Base-by-base conservation (phyloP, 1,140 invertebrate species). In the Eciton burchellii region DNA sequence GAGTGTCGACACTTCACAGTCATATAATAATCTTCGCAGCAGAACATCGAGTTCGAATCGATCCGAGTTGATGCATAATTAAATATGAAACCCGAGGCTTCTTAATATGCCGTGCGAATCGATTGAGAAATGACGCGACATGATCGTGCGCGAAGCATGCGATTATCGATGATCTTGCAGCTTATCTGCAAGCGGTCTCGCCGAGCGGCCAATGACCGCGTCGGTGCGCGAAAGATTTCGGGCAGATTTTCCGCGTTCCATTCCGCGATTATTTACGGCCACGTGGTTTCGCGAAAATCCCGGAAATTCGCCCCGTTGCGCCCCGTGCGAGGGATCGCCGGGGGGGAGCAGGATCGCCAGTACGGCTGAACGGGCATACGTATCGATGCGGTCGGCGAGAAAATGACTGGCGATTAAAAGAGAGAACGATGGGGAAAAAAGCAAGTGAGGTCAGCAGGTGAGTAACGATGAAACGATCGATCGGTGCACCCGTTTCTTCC, bases 181-280 rank as follows among this genome's bases (percentile, higher is more conserved):
- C 6, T 35, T 76, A n/a, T n/a, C n/a, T n/a, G n/a, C n/a, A n/a
- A n/a, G n/a, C n/a, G n/a, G 72, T 45, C 68, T 56, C 35, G 35
- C 49, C 41, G n/a, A 35, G 35, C 6, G 2, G 35, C 2, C 6
- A 35, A 35, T 6, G 35, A 35, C 35, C 35, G 35, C 35, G 35
- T 6, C 35, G 35, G 35, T 2, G 35, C 35, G 57, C 47, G 63
- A 59, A 82, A 77, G 62, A 88, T 88, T 83, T 82, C 56, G 6
- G 68, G 35, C 86, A 84, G 72, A 26, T 47, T 63, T 71, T 71
- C 52, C 47, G 66, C 79, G 83, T 88, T 88, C 74, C 86, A 88
- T 88, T 88, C 88, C 86, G 86, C 83, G 83, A 86, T 88, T 88
- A 88, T 88, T 88, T 88, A 88, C 86, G 83, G 49, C 79, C 57